phyloP scores from a whole-genome alignment of 2,113 vertebrate species.

The Macheiramphus alcinus region DNA sequence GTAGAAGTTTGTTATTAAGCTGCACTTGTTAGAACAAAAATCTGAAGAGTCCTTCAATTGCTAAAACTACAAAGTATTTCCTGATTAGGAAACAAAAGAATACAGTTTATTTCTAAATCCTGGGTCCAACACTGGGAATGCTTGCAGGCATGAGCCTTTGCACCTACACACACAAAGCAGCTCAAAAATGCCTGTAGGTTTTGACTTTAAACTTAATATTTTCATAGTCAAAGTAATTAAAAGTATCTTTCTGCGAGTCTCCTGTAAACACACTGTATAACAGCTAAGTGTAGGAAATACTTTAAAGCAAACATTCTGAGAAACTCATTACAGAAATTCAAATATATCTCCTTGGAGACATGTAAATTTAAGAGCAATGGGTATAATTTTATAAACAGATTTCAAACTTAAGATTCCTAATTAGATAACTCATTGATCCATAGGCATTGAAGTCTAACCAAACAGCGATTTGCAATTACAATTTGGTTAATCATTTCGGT shows the following conservation, averaged over 20 bases:
- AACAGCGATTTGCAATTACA: constrained; percentile 3
- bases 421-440: constrained; percentile 29
- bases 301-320: constrained; percentile 12
- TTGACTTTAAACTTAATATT: neutral
- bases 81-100: neutral
- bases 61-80: neutral
- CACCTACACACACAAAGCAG: neutral
- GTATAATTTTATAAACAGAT: constrained; percentile 8
- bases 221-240: neutral
- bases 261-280: neutral
- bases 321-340: constrained; percentile 37
- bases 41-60: neutral
- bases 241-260: neutral
- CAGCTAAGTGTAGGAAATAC: neutral
- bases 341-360: constrained; percentile 2
- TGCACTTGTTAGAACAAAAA: neutral
- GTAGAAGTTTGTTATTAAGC: neutral
- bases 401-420: neutral
- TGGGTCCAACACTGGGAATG: neutral
- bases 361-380: constrained; percentile 5
- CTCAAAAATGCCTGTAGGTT: neutral
- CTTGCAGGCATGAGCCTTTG: neutral
- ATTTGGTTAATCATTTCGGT: neutral
- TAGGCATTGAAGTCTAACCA: constrained; percentile 13
- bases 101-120: neutral